Evolutionary conservation across 2,113 vertebrate genomes (phyloP), one percentile per base, ranked within the genome.

Genomic region (Plestiodon gilberti): DNA sequence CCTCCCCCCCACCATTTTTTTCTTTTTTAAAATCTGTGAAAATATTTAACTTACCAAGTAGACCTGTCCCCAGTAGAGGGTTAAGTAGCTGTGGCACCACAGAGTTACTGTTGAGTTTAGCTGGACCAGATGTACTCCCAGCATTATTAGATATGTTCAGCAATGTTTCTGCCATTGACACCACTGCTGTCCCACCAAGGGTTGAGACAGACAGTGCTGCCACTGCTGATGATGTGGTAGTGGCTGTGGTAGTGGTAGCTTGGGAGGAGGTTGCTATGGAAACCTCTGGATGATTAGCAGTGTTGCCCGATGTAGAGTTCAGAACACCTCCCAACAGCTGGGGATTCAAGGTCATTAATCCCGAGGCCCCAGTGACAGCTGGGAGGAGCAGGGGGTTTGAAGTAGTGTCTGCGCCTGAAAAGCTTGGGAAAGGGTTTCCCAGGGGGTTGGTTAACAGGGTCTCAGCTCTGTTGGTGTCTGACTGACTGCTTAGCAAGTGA

Each of bases 191-290:
- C 96, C 97, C 96, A 94, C 96, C 97, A 96, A 97, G 95, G 92
- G 97, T 95, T 90, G 97, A 97, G 96, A 98, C 97, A 95, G 96
- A 96, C 96, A 97, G 97, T 92, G 97, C 97, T 96, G 97, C 96
- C 96, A 97, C 96, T 91, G 97, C 95, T 86, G 97, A 96, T 95
- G 98, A 98, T 96, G 98, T n/a, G n/a, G n/a, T 97, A 97, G 98
- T 98, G 98, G 97, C 96, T 93, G 96, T 97, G 96, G 96, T 97
- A 97, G 97, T 96, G 96, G 98, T 98, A 96, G 98, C 97, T 93
- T 97, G 97, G 95, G 96, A 97, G 93, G 97, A 98, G 94, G 97
- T 98, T 98, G 97, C 97, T 93, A 98, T 97, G 96, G 98, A 95
- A 97, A 98, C 97, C 97, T 96, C 96, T 94, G 97, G 97, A 96